These are phyloP conservation scores for Xylophagus ater DNA, from an alignment of 2,888 invertebrate genomes.

Conservation along the genomic window DNA sequence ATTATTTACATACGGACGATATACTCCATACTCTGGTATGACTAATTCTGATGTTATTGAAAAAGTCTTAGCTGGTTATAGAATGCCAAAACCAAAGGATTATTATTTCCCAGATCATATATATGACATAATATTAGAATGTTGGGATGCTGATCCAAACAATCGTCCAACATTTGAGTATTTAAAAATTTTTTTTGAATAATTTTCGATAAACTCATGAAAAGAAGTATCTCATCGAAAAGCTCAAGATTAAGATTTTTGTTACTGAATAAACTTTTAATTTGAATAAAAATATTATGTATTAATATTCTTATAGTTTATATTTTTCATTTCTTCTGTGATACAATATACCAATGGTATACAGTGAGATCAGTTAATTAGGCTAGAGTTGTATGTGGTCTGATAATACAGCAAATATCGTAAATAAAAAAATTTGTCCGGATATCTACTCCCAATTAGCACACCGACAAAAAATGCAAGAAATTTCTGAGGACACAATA, in stretches of 20 bases:
- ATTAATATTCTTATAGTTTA: no score
- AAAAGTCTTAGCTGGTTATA: slow-evolving; percentile 89
- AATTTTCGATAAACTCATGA: slow-evolving; percentile 93
- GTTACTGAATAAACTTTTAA: no score
- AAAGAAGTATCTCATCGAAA: slow-evolving; percentile 94
- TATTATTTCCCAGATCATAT: slow-evolving; percentile 88
- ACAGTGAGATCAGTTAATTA: no score
- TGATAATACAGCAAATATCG: no score
- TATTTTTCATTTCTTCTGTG: no score
- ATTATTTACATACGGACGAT: slow-evolving; percentile 93
- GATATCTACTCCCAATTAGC: no score
- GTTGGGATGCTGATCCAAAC: slow-evolving; percentile 92
- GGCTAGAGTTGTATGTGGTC: no score
- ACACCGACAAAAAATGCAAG: no score
- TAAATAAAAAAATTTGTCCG: no score
- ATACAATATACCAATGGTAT: no score
- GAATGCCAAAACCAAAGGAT: slow-evolving; percentile 89
- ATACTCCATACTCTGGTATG: slow-evolving; percentile 97
- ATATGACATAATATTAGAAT: slow-evolving; percentile 87
- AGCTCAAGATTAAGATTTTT: slow-evolving; percentile 54
- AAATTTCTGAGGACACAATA: no score
- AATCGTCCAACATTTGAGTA: slow-evolving; percentile 96
- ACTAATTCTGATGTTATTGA: slow-evolving; percentile 95
- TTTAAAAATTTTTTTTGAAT: slow-evolving; percentile 92
- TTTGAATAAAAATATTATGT: no score